Evolutionary conservation across 2,113 vertebrate species (phyloP).

Genomic region (Tetrax tetrax): DNA sequence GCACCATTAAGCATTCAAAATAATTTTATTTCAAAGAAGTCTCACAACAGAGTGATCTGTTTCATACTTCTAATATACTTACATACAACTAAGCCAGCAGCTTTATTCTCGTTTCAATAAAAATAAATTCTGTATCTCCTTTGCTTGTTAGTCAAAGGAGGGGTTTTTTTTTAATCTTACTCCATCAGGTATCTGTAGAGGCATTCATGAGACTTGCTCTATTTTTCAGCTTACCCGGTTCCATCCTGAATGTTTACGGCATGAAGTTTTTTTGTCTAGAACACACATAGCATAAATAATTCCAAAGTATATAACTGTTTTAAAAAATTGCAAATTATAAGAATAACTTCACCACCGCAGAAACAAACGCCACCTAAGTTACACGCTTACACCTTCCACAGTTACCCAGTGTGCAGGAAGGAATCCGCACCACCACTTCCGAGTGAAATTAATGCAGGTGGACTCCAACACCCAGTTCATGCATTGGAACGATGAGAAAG

Average conservation of each 20-base stretch:
- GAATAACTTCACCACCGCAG: neutral
- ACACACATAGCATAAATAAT: neutral
- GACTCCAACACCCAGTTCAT: rapidly evolving
- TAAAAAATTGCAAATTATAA: neutral
- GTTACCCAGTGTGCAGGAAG: rapidly evolving
- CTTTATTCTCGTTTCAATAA: neutral
- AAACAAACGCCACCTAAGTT: neutral
- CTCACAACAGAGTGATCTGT: neutral
- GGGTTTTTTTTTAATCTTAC: neutral
- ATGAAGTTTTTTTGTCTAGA: neutral
- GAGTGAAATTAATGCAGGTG: rapidly evolving
- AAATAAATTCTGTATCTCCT: neutral
- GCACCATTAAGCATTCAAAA: neutral
- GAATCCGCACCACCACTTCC: rapidly evolving
- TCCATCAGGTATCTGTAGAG: neutral
- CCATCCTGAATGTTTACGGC: neutral
- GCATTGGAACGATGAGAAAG: neutral
- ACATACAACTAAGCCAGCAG: neutral
- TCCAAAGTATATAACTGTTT: neutral
- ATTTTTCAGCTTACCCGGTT: neutral
- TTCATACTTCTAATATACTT: neutral
- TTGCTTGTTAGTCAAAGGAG: neutral
- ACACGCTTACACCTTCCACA: rapidly evolving
- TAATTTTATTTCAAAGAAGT: neutral
- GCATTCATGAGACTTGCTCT: neutral